phyloP scores from a whole-genome alignment of 2,888 invertebrate genomes.

The Cataglyphis rosenhaueri region DNA sequence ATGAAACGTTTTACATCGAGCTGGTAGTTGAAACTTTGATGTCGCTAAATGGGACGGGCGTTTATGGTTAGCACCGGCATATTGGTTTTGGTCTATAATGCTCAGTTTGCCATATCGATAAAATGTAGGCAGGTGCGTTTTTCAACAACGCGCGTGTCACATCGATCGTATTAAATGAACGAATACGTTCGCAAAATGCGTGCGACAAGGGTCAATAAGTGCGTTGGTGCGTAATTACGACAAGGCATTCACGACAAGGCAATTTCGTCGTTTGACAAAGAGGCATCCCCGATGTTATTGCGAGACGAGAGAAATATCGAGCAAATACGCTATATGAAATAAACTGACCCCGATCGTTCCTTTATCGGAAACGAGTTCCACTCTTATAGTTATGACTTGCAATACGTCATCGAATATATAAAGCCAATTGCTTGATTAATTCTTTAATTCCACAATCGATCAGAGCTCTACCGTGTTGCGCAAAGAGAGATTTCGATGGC shows the following conservation, averaged over 20 bases:
- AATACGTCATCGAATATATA: neutral
- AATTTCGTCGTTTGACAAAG: slow-evolving; percentile 48
- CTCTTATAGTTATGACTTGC: slow-evolving; percentile 22
- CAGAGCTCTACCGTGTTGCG: neutral
- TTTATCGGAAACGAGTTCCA: neutral
- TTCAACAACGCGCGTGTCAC: slow-evolving; percentile 18
- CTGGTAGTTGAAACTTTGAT: slow-evolving; percentile 30
- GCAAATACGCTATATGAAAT: slow-evolving; percentile 9
- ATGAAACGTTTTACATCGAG: neutral
- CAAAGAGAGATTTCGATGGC: slow-evolving; percentile 25
- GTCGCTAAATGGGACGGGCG: slow-evolving; percentile 1
- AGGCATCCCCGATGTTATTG: slow-evolving; percentile 24
- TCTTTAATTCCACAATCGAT: slow-evolving; percentile 36
- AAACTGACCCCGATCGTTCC: slow-evolving; percentile 1
- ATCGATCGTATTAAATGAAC: slow-evolving; percentile 37
- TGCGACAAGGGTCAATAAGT: slow-evolving; percentile 54
- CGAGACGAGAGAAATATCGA: slow-evolving; percentile 39
- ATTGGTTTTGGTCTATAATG: neutral
- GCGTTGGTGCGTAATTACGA: slow-evolving; percentile 42
- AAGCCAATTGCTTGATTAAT: slow-evolving; percentile 40
- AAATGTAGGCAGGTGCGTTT: slow-evolving; percentile 49
- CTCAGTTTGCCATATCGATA: slow-evolving; percentile 2
- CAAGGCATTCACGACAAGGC: slow-evolving; percentile 42
- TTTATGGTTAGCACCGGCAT: slow-evolving; percentile 11
- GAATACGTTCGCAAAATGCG: slow-evolving; percentile 53